Evolutionary conservation across 2,113 vertebrate genomes (phyloP).

Genomic region (Anolis carolinensis): DNA sequence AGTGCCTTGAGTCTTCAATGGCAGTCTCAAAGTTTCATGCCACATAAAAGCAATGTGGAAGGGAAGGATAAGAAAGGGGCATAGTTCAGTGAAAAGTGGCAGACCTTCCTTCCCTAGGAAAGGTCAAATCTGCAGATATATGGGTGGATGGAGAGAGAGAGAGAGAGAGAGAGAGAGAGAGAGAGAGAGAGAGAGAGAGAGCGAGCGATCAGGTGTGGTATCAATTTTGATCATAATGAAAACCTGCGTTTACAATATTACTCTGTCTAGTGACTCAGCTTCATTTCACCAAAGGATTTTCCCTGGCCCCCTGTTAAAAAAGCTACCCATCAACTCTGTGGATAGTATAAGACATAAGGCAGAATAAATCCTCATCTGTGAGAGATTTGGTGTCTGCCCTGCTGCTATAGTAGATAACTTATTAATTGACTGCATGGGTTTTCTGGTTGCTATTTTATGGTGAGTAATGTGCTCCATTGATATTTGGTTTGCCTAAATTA

Average conservation of each 20-base stretch:
- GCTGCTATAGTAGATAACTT: not conserved
- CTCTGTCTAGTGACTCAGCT: not conserved
- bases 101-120: not conserved
- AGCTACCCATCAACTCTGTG: not conserved
- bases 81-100: not conserved
- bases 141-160: not conserved
- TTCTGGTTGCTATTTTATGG: rapidly evolving
- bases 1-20: not conserved
- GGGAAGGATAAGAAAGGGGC: not conserved
- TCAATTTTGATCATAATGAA: not conserved
- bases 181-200: not conserved
- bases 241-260: not conserved
- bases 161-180: not conserved
- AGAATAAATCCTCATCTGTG: not conserved
- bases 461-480: not conserved
- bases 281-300: slow-evolving; percentile 28
- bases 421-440: not conserved
- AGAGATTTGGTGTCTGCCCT: not conserved
- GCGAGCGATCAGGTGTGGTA: not conserved
- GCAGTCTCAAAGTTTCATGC: not conserved
- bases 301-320: not conserved
- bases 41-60: not conserved
- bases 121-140: not conserved
- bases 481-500: slow-evolving; percentile 23
- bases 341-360: not conserved